Evolutionary conservation across 2,797 vertebrate species (phyloP), one percentile per base, ranked within the genome.

Genomic region (Megalops cyprinoides): DNA sequence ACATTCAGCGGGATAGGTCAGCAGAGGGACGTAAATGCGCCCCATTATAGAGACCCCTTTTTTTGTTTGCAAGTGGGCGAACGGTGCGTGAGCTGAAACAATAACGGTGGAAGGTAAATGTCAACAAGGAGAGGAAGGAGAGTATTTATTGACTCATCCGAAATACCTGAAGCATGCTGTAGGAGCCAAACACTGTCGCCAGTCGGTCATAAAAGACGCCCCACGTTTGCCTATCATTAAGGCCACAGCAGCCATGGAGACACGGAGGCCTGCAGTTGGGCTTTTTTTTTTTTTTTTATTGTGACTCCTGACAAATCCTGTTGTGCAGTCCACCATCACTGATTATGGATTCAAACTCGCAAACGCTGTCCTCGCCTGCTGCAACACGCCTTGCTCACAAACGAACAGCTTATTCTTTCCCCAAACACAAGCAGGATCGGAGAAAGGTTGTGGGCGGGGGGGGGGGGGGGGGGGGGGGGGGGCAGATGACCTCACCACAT

Each of bases 391-490:
- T 87, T 51, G 79, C 86, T 89, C 49, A 79, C 86, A 90, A 91
- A 88, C 90, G 85, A 67, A 82, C 83, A 62, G 86, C 39, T 12
- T 93, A 94, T 94, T 93, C 92, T 88, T 93, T 90, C 89, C 62
- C 42, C 79, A 48, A 78, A 79, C 28, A 42, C 18, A 37, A 28
- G 31, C 60, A 34, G 23, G 20, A 60, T 34, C 58, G 42, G 23
- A 18, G n/a, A 23, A 65, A 20, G 9, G 34, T 3, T n/a, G n/a
- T n/a, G n/a, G n/a, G n/a, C n/a, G n/a, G 65, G 20, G 9, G 34
- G 3, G n/a, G n/a, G n/a, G n/a, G n/a, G n/a, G n/a, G n/a, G n/a
- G n/a, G n/a, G 60, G 31, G 31, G 4, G 18, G 60, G 28, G 60
- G 1, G 65, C 14, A 1, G 5, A 69, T 69, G 65, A 69, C 65